phyloP scores from a whole-genome alignment of 1,140 invertebrate species.

The Sinella curviseta region DNA sequence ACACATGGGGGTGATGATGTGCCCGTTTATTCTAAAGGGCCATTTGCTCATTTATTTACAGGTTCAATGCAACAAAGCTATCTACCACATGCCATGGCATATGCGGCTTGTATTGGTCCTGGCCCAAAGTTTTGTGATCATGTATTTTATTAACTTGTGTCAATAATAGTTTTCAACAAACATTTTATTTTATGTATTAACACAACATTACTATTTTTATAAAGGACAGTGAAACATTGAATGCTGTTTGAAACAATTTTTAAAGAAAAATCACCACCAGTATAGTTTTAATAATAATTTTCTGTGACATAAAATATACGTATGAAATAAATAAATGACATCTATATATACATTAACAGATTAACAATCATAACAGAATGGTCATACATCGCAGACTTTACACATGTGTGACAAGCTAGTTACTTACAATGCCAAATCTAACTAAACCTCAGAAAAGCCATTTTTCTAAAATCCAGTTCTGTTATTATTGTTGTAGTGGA shows the following conservation, averaged over 20 bases:
- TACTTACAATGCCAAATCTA: no score
- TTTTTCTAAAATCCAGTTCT: no score
- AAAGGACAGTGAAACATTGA: no score
- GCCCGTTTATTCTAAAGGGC: constrained; percentile 34
- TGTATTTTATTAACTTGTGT: not conserved
- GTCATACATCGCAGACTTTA: no score
- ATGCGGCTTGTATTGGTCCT: constrained; percentile 66
- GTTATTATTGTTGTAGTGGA: not conserved
- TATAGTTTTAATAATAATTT: not conserved
- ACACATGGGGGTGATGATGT: constrained; percentile 71
- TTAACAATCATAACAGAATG: no score
- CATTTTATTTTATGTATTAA: not conserved
- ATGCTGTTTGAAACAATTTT: not conserved
- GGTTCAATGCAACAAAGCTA: constrained; percentile 67
- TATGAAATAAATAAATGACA: no score
- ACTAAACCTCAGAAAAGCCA: no score
- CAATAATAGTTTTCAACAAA: not conserved
- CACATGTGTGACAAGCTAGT: no score
- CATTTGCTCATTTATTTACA: constrained; percentile 59
- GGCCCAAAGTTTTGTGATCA: constrained; percentile 26
- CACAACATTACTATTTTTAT: no score
- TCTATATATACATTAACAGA: no score
- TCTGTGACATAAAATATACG: not conserved
- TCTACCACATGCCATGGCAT: constrained; percentile 73
- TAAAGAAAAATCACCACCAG: not conserved